Evolutionary conservation across 2,797 vertebrate species (phyloP), one percentile per base, ranked within the genome.

Genomic region (Pelobates cultripes): DNA sequence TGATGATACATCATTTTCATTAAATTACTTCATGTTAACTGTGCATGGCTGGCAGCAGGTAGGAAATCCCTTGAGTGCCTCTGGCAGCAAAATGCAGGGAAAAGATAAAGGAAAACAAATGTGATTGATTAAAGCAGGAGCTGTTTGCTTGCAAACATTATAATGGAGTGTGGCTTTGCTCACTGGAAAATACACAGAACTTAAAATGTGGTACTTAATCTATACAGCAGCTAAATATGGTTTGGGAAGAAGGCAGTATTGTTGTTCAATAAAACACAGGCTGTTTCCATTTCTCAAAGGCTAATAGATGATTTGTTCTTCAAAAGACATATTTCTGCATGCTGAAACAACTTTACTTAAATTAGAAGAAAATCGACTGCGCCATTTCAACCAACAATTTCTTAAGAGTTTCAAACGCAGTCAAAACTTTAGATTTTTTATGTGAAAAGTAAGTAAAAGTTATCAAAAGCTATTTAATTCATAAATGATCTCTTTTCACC

Each of bases 11-110:
- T 82, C 74, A 82, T 77, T 82, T 82, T 82, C 63, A 77, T 82
- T 82, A 73, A 77, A 77, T 82, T 82, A 68, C 75, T 82, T 43
- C 74, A 77, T 77, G 75, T 82, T 82, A 77, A 77, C 72, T 70
- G 75, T 68, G 47, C 73, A 73, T 12, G 47, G 61, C 71, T 82
- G 43, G 69, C 80, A 77, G 75, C 47, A 82, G 80, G 75, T 77
- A 82, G 53, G 80, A 77, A 82, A 77, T 77, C 75, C 80, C 70
- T 73, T 67, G 80, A 66, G 75, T 14, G 40, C 61, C 43, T 57
- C 69, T 77, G 74, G 80, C 80, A 77, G 80, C 51, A 44, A 73
- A 77, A 77, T 82, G 61, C 75, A 73, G n/a, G 75, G 47, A 17
- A 77, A 77, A 82, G 75, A 77, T 80, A 70, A 82, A 82, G 61